Evolutionary conservation across 1,140 invertebrate genomes (phyloP).

Genomic region (Tetragnatha versicolor): DNA sequence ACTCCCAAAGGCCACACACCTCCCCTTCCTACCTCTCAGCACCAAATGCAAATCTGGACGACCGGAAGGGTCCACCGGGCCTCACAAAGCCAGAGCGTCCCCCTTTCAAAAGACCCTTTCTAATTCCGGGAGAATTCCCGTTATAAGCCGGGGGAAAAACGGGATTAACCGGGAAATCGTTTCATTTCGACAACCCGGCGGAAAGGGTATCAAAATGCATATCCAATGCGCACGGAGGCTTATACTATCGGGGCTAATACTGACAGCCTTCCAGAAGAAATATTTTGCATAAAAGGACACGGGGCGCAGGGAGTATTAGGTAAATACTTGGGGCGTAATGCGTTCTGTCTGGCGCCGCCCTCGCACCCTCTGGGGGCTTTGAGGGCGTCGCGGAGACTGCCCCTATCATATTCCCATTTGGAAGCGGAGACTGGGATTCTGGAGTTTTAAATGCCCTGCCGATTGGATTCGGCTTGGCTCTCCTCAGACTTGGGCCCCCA

Average conservation of each 20-base stretch:
- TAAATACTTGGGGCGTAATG: slow-evolving; percentile 48
- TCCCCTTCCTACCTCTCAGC: too few species aligned
- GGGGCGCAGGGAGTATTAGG: slow-evolving; percentile 29
- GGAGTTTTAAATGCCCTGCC: slow-evolving; percentile 22
- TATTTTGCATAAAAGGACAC: slow-evolving; percentile 53
- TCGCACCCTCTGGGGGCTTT: slow-evolving; percentile 24
- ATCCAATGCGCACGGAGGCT: slow-evolving; percentile 34
- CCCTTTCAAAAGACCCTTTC: neutral
- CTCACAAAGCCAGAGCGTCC: too few species aligned
- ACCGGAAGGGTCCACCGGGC: too few species aligned
- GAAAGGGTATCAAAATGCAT: slow-evolving; percentile 3
- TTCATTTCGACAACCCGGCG: slow-evolving; percentile 45
- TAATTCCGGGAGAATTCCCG: slow-evolving; percentile 19
- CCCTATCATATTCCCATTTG: slow-evolving; percentile 48
- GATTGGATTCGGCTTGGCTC: neutral
- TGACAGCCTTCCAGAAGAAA: slow-evolving; percentile 51
- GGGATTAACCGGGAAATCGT: slow-evolving; percentile 48
- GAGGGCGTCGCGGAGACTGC: slow-evolving; percentile 31
- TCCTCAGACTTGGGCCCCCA: too few species aligned
- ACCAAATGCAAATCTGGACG: too few species aligned
- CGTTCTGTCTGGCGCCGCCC: slow-evolving; percentile 33
- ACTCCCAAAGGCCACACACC: too few species aligned
- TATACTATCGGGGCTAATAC: slow-evolving; percentile 34
- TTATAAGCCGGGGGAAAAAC: slow-evolving; percentile 35
- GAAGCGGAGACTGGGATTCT: slow-evolving; percentile 3